Evolutionary conservation across 2,797 vertebrate species (phyloP), one percentile per base, ranked within the genome.

Genomic region (Acanthiza pusilla): DNA sequence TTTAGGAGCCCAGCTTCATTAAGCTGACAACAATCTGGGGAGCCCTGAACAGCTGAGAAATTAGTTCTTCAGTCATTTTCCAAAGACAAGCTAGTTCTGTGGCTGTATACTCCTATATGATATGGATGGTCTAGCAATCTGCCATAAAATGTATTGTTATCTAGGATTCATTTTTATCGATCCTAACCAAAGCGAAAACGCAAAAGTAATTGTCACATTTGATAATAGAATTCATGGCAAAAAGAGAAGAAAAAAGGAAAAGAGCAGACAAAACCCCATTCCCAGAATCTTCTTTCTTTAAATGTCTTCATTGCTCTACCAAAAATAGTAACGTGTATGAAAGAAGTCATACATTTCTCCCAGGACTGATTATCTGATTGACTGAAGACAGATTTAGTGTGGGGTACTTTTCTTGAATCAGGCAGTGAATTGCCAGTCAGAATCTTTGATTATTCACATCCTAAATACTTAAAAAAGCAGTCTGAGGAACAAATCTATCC

Each of bases 391-490:
- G 17, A 18, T 36, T 47, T 54, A 94, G 34, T 25, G 23, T 0
- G 0, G 21, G 25, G 38, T 80, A 80, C 77, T 92, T 77, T 92
- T 27, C 50, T 68, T 68, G 45, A 92, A 85, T 80, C 51, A 54
- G 76, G 34, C 48, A 15, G 21, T 53, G 76, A 81, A 84, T 50
- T 76, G 51, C 45, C 54, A 93, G 67, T 36, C 73, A 77, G 66
- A 68, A 86, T 94, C 80, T 86, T 94, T 72, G 55, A 94, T 90
- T 86, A 95, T 72, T 88, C 75, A 85, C 8, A 10, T 77, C 51
- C 47, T 65, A 82, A 91, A 91, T 61, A 79, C 72, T 91, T 89
- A 36, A 36, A 73, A 73, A 88, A 72, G 40, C 60, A 92, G 25
- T 53, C 83, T 75, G 48, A 2, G 4, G 71, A 89, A 76, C 30